Conservation (phyloP, 2,888 invertebrate genomes). For the Pristionchus entomophagus region DNA sequence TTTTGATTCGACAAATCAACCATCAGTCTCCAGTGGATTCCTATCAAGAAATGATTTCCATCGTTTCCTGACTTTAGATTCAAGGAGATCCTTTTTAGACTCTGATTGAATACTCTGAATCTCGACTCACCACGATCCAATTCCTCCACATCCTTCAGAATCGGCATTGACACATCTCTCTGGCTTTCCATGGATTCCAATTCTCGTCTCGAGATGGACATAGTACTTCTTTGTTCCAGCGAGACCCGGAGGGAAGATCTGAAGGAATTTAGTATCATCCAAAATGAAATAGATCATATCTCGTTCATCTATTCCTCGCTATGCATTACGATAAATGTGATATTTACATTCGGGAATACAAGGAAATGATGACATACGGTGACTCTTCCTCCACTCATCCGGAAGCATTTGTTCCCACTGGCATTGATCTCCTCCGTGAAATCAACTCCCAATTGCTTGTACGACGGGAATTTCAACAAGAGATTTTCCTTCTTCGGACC, state of each 20-base stretch:
- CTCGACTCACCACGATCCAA: conserved; percentile 70
- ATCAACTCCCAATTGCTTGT: conserved; percentile 67
- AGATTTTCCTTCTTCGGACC: conserved; percentile 69
- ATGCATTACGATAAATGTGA: too few relatives aligned
- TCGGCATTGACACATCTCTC: conserved; percentile 75
- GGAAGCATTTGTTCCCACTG: conserved; percentile 71
- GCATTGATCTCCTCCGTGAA: conserved; percentile 64
- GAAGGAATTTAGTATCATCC: neutral
- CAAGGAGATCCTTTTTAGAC: neutral
- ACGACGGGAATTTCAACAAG: conserved; percentile 74
- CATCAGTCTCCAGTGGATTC: too few relatives aligned
- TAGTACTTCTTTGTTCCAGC: conserved; percentile 73
- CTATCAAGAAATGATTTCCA: too few relatives aligned
- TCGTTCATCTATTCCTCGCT: too few relatives aligned
- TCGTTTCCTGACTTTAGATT: neutral
- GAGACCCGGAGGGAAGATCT: conserved; percentile 66
- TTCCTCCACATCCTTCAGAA: conserved; percentile 73
- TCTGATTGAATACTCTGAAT: neutral
- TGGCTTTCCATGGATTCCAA: conserved; percentile 75
- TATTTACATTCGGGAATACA: too few relatives aligned
- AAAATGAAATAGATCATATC: too few relatives aligned
- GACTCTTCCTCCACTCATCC: conserved; percentile 74
- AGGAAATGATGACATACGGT: conserved; percentile 59
- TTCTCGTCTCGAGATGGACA: conserved; percentile 74
- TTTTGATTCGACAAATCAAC: neutral